Conservation (phyloP, 2,888 invertebrate genomes). For the Andrena praecox region DNA sequence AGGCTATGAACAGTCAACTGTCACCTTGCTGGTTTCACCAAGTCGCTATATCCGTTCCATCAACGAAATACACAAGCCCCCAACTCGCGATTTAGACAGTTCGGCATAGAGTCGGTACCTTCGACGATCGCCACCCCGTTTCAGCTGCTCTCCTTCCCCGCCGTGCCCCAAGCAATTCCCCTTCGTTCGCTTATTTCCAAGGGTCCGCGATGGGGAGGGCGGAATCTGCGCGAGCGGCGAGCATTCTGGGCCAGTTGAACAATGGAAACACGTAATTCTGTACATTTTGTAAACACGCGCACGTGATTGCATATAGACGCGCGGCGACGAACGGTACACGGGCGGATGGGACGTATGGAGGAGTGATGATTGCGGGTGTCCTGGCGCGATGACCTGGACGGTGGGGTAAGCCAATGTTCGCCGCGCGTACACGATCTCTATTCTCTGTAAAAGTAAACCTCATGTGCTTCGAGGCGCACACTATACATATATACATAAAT, state of each 20-base stretch:
- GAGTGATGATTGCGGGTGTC: slow-evolving; percentile 9
- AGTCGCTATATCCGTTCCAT: too few relatives aligned
- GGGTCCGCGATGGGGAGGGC: background rate
- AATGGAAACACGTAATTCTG: background rate
- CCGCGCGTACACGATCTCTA: slow-evolving; percentile 78
- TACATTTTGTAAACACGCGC: slow-evolving; percentile 10
- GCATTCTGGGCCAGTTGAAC: slow-evolving; percentile 8
- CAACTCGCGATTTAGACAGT: background rate
- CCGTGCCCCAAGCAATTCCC: background rate
- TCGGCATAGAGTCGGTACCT: background rate
- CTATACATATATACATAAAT: slow-evolving; percentile 68
- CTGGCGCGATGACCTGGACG: too few relatives aligned
- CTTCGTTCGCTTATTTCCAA: slow-evolving; percentile 18
- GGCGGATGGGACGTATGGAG: slow-evolving; percentile 18
- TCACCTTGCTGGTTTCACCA: too few relatives aligned
- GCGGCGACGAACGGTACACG: background rate
- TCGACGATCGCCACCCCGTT: slow-evolving; percentile 13
- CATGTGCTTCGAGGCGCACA: slow-evolving; percentile 71
- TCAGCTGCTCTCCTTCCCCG: slow-evolving; percentile 10
- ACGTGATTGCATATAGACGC: slow-evolving; percentile 2
- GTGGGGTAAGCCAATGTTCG: slow-evolving; percentile 60
- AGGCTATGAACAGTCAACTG: too few relatives aligned
- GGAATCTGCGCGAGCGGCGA: background rate
- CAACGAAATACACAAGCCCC: too few relatives aligned
- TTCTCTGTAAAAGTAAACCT: slow-evolving; percentile 76